Conservation (phyloP, 2,888 invertebrate species). For the Hetaerina titia region DNA sequence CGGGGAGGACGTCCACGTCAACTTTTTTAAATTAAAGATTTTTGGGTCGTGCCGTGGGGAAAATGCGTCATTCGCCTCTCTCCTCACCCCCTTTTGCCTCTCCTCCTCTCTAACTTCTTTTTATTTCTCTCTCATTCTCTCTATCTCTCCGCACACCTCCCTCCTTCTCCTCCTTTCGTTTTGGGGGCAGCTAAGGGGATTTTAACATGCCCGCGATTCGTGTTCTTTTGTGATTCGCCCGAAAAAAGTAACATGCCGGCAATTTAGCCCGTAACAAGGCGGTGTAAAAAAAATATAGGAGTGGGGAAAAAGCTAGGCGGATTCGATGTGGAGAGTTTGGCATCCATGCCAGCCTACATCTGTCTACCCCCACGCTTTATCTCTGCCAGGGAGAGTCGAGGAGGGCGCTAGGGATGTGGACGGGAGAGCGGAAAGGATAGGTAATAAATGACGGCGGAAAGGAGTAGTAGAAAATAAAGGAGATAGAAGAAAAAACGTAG, state of each 20-base stretch:
- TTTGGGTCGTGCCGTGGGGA: neutral
- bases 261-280: neutral
- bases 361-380: neutral
- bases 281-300: neutral
- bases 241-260: neutral
- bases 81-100: neutral
- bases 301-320: too few relatives aligned
- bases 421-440: neutral
- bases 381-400: neutral
- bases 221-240: conserved; percentile 10
- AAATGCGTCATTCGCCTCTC: neutral
- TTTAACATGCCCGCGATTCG: neutral
- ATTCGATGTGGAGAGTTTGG: neutral
- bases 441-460: neutral
- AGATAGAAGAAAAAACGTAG: neutral
- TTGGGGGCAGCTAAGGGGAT: neutral
- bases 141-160: neutral
- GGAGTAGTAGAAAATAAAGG: neutral
- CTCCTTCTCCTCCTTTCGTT: neutral
- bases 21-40: conserved; percentile 14
- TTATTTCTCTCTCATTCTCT: neutral
- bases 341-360: neutral
- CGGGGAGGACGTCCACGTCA: neutral
- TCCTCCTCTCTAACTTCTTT: neutral
- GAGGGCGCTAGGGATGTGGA: neutral